Percentiles rank a stretch among this genome's conserved stretches.
These are phyloP conservation scores for Somateria mollissima DNA, from an alignment of 2,797 vertebrate genomes.

Conservation along the genomic window DNA sequence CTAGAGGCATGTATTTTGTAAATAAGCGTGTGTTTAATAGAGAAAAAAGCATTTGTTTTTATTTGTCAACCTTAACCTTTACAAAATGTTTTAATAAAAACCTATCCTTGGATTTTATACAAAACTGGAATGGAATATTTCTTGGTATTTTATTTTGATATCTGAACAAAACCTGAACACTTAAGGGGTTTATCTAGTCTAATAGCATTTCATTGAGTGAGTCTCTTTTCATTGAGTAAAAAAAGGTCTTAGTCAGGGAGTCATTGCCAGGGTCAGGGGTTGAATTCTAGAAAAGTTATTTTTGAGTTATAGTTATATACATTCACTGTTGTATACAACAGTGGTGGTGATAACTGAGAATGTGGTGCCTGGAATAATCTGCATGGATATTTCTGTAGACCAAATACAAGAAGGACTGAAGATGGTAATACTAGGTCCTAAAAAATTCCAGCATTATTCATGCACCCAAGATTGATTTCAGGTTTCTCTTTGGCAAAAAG, in stretches of 20 bases:
- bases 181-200: background rate
- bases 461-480: background rate
- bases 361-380: background rate
- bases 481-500: slow-evolving; percentile 7
- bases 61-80: background rate
- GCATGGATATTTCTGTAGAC: background rate
- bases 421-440: background rate
- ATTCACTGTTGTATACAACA: background rate
- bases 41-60: background rate
- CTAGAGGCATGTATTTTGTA: background rate
- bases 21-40: background rate
- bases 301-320: background rate
- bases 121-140: background rate
- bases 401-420: background rate
- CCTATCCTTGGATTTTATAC: background rate
- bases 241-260: background rate
- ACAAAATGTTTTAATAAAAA: slow-evolving; percentile 24
- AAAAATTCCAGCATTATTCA: background rate
- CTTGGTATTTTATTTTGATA: background rate
- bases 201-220: background rate
- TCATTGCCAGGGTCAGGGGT: background rate
- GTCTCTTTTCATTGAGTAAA: background rate
- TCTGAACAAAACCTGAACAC: background rate
- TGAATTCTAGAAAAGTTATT: slow-evolving; percentile 7
- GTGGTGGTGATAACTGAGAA: background rate